Conservation (phyloP, 2,888 invertebrate species). For the Noctua comes region DNA sequence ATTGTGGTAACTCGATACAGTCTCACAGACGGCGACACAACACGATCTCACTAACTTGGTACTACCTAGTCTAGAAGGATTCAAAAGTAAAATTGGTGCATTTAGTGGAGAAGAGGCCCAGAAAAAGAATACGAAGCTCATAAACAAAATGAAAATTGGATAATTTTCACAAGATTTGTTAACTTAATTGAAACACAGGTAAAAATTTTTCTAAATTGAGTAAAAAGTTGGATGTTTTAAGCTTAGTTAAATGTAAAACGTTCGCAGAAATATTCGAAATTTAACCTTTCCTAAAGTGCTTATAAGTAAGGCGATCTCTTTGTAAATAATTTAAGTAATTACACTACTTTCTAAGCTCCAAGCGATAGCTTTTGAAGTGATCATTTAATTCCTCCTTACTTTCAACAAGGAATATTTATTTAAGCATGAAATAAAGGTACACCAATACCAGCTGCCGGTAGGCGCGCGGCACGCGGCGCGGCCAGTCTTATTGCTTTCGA, state of each 20-base stretch:
- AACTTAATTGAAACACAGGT: neutral
- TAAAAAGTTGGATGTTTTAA: neutral
- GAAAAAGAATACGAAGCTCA: neutral
- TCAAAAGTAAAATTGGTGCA: neutral
- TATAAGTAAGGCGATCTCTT: neutral
- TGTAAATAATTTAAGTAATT: slow-evolving; percentile 24
- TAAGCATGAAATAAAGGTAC: slow-evolving; percentile 2
- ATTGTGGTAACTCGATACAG: slow-evolving; percentile 25
- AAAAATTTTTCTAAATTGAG: neutral
- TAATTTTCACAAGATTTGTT: neutral
- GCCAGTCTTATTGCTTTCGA: neutral
- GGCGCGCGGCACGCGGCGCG: neutral
- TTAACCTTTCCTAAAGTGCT: neutral
- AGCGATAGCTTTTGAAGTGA: neutral
- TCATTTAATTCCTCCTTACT: neutral
- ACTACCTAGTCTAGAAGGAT: neutral
- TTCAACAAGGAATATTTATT: slow-evolving; percentile 5
- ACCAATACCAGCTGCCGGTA: neutral
- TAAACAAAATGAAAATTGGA: neutral
- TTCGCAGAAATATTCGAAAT: neutral
- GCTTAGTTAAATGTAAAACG: neutral
- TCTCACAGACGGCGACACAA: neutral
- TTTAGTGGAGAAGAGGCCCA: neutral
- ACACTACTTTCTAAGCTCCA: neutral
- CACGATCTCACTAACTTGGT: neutral